Conservation (phyloP, 2,888 invertebrate species). For the Dioctria rufipes region DNA sequence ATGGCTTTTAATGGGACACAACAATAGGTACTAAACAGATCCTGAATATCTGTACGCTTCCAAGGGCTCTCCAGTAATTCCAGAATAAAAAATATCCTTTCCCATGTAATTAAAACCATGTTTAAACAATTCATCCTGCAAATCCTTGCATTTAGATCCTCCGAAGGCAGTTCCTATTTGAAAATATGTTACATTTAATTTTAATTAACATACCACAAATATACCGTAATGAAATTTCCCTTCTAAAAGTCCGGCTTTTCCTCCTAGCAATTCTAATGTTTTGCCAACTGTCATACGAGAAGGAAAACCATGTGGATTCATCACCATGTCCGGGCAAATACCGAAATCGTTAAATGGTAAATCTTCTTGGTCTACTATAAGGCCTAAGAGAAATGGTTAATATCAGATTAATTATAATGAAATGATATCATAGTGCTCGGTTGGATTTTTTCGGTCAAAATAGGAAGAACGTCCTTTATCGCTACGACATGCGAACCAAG, state of each 20-base stretch:
- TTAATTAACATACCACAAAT: background rate
- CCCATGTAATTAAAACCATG: slow-evolving; percentile 97
- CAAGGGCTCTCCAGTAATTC: slow-evolving; percentile 95
- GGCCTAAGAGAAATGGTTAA: slow-evolving; percentile 67
- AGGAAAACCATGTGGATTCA: slow-evolving; percentile 99
- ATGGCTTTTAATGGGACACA: too few relatives aligned
- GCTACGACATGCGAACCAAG: too few relatives aligned
- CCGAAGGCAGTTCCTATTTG: slow-evolving; percentile 86
- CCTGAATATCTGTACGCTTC: slow-evolving; percentile 98
- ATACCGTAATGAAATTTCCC: slow-evolving; percentile 94
- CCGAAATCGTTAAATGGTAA: slow-evolving; percentile 98
- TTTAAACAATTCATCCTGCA: slow-evolving; percentile 88
- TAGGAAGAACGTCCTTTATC: too few relatives aligned
- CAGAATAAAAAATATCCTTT: slow-evolving; percentile 97
- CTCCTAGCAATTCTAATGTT: slow-evolving; percentile 93
- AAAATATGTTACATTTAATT: slow-evolving; percentile 35
- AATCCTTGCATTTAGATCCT: slow-evolving; percentile 92
- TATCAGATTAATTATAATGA: too few relatives aligned
- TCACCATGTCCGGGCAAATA: slow-evolving; percentile 96
- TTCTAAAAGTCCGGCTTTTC: slow-evolving; percentile 94
- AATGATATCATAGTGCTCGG: too few relatives aligned
- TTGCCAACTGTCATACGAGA: slow-evolving; percentile 99
- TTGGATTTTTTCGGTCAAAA: too few relatives aligned
- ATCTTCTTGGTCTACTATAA: slow-evolving; percentile 98
- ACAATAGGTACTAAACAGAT: slow-evolving; percentile 96